Conservation (phyloP, 2,888 invertebrate species). For the Pristionchus fissidentatus region DNA sequence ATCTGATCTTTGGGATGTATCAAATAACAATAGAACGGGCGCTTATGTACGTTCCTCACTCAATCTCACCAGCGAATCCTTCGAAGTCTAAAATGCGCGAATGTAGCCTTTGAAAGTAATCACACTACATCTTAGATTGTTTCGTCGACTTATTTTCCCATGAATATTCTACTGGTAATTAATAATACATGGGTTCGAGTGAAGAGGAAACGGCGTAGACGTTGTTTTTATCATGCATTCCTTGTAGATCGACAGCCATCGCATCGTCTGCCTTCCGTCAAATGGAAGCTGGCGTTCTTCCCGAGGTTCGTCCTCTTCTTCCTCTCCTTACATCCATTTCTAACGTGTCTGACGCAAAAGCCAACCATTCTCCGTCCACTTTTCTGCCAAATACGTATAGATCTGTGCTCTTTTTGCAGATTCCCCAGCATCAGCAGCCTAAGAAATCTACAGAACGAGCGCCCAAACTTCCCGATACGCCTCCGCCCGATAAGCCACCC, state of each 20-base stretch:
- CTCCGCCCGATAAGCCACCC: constrained; percentile 61
- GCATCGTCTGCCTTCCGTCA: constrained; percentile 39
- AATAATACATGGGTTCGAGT: no score
- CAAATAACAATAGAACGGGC: no score
- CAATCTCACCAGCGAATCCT: no score
- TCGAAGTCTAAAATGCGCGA: no score
- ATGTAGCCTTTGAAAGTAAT: no score
- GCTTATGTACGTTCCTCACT: no score
- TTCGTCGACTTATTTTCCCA: no score
- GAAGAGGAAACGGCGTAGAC: no score
- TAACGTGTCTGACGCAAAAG: not conserved
- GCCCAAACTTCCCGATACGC: constrained; percentile 62
- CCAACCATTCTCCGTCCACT: not conserved
- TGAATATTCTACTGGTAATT: no score
- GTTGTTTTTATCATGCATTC: not conserved
- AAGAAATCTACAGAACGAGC: constrained; percentile 52
- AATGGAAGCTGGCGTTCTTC: constrained; percentile 46
- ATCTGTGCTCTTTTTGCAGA: not conserved
- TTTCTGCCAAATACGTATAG: not conserved
- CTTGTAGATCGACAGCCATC: not conserved
- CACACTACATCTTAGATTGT: no score
- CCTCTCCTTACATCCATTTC: not conserved
- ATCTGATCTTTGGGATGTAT: no score
- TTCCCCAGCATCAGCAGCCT: constrained; percentile 14
- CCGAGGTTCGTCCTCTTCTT: not conserved